A percentile compares a stretch with the other conserved stretches of the same genome.
Conservation (phyloP, 2,888 invertebrate species). For the Meiosimyza platycephala region DNA sequence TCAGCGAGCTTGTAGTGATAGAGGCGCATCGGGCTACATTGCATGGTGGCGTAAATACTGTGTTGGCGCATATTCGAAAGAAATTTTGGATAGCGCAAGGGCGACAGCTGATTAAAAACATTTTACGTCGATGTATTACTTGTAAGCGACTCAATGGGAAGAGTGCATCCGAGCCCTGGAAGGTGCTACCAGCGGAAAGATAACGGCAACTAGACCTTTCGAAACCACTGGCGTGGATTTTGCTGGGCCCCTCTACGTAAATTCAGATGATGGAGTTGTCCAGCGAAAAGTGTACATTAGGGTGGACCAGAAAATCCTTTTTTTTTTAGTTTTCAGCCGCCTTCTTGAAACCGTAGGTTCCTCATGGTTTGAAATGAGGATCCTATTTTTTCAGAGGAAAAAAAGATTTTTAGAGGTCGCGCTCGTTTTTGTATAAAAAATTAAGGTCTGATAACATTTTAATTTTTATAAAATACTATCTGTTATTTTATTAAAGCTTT, state of each 20-base stretch:
- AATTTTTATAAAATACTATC: too few species aligned
- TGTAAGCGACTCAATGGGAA: conserved; percentile 39
- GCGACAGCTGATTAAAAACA: conserved; percentile 40
- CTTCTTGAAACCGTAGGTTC: too few species aligned
- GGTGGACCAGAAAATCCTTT: too few species aligned
- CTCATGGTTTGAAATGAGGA: too few species aligned
- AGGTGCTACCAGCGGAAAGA: conserved; percentile 35
- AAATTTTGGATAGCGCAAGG: conserved; percentile 42
- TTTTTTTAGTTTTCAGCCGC: too few species aligned
- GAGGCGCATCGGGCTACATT: conserved; percentile 39
- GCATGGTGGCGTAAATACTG: conserved; percentile 39
- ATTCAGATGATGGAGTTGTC: too few species aligned
- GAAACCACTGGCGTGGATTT: conserved; percentile 42
- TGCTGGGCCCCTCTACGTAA: conserved; percentile 42
- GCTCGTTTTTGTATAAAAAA: too few species aligned
- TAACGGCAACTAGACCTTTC: conserved; percentile 39
- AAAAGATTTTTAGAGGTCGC: too few species aligned
- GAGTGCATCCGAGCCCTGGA: conserved; percentile 39
- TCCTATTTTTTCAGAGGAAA: too few species aligned
- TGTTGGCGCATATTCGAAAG: conserved; percentile 35
- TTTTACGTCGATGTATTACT: conserved; percentile 34
- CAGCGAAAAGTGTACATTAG: too few species aligned
- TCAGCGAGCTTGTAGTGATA: conserved; percentile 35
- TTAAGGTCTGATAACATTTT: too few species aligned
- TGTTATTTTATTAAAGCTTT: too few species aligned